A percentile compares a stretch with the other conserved stretches of the same genome.
Conservation (phyloP, 2,797 vertebrate genomes). For the Amphiprion clarkii region DNA sequence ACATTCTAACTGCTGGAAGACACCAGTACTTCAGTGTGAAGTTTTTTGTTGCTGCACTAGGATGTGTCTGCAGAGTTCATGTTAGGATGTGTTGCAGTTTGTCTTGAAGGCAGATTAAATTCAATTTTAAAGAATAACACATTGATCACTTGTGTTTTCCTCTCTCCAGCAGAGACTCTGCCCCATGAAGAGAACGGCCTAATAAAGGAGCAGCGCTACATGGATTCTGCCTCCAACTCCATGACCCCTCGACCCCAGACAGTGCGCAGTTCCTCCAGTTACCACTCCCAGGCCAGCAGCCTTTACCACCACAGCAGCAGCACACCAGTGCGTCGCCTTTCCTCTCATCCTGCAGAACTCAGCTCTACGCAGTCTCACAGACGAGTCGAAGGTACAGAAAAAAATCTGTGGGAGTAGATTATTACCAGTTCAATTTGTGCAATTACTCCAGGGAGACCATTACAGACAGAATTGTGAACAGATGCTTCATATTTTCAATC, state of each 20-base stretch:
- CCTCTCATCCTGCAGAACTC: slow-evolving; percentile 86
- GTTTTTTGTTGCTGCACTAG: too few relatives aligned
- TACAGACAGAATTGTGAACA: not conserved
- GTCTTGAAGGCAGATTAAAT: not conserved
- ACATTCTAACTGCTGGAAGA: too few relatives aligned
- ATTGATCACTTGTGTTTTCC: slow-evolving; percentile 8
- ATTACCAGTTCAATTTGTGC: not conserved
- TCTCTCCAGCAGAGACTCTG: slow-evolving; percentile 88
- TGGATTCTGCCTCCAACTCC: slow-evolving; percentile 91
- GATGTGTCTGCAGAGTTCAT: too few relatives aligned
- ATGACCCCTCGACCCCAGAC: slow-evolving; percentile 84
- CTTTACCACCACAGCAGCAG: slow-evolving; percentile 82
- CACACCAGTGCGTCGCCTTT: slow-evolving; percentile 79
- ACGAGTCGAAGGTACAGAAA: slow-evolving; percentile 90
- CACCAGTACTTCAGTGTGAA: too few relatives aligned
- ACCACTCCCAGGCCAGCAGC: slow-evolving; percentile 78
- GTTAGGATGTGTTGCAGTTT: not conserved
- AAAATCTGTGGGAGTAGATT: not conserved
- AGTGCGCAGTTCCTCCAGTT: slow-evolving; percentile 82
- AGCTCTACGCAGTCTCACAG: slow-evolving; percentile 83
- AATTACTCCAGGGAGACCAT: not conserved
- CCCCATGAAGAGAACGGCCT: slow-evolving; percentile 87
- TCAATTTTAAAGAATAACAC: not conserved
- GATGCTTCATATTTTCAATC: not conserved
- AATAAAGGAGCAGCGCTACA: slow-evolving; percentile 89